phyloP scores from a whole-genome alignment of 2,797 vertebrate species.

The Sphenopsis melanotis region DNA sequence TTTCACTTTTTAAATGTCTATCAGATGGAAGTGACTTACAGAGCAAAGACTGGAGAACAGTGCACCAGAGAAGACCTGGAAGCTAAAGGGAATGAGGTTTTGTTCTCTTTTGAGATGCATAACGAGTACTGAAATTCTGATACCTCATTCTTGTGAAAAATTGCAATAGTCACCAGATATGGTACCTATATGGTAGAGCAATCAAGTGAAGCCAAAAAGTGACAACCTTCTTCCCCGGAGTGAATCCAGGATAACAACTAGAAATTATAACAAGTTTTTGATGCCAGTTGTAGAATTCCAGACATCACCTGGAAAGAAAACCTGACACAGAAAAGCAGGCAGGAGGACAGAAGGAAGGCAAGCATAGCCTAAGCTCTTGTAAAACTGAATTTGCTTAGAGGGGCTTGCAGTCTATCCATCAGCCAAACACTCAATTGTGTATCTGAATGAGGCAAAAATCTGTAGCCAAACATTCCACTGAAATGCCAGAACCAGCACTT shows the following conservation, averaged over 20 bases:
- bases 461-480: not conserved
- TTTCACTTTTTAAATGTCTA: not conserved
- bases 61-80: not conserved
- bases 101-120: not conserved
- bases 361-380: not conserved
- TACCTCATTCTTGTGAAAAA: constrained; percentile 8
- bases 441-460: constrained; percentile 34
- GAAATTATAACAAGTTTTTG: constrained; percentile 40
- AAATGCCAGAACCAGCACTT: constrained; percentile 36
- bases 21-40: not conserved
- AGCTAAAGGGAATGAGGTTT: not conserved
- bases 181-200: not conserved
- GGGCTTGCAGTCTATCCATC: constrained; percentile 25
- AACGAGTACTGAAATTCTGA: not conserved
- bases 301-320: constrained; percentile 27
- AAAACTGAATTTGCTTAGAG: not conserved
- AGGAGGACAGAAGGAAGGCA: constrained; percentile 7
- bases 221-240: constrained; percentile 12
- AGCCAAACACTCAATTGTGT: not conserved
- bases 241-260: constrained; percentile 14
- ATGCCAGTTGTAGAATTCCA: constrained; percentile 25
- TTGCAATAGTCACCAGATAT: constrained; percentile 12
- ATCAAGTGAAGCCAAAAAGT: constrained; percentile 7
- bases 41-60: not conserved
- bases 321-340: not conserved